These are phyloP conservation scores for Heliopora coerulea DNA, from an alignment of 92 coral and sea anemone genomes.

Conservation along the genomic window DNA sequence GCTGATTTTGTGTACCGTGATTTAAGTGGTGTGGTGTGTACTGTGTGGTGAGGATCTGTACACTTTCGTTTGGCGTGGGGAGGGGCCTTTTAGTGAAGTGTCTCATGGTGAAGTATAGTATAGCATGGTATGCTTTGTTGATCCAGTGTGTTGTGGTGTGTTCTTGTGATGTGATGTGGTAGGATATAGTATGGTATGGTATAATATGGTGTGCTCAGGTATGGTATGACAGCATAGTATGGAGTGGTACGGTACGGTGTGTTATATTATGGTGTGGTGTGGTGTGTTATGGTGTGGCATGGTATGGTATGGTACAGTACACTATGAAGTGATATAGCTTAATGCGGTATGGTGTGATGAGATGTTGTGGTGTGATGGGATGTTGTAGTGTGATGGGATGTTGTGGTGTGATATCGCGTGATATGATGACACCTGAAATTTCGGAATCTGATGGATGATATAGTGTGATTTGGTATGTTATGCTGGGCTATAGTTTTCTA, in stretches of 20 bases:
- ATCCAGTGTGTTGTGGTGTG: too few relatives aligned
- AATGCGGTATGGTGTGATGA: too few relatives aligned
- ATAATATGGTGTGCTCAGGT: not conserved
- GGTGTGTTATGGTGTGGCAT: not conserved
- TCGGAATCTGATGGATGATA: not conserved
- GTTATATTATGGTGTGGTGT: too few relatives aligned
- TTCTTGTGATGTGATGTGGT: too few relatives aligned
- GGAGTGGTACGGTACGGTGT: too few relatives aligned
- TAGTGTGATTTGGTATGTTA: not conserved
- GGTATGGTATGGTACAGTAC: not conserved
- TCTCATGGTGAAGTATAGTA: not conserved
- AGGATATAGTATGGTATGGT: not conserved
- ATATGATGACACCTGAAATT: not conserved
- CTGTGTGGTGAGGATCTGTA: too few relatives aligned
- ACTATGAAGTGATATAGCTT: too few relatives aligned
- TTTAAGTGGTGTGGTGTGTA: too few relatives aligned
- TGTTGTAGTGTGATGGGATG: too few relatives aligned
- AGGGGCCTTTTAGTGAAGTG: not conserved
- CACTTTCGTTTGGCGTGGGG: too few relatives aligned
- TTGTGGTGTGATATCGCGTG: not conserved
- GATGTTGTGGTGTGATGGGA: too few relatives aligned
- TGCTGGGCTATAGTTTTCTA: not conserved
- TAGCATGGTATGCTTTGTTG: not conserved
- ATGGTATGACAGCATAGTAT: conserved; percentile 7
- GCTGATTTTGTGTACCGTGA: too few relatives aligned